Evolutionary conservation across 2,888 invertebrate genomes (phyloP), one percentile per base, ranked within the genome.

Genomic region (Lasioglossum malachurum): DNA sequence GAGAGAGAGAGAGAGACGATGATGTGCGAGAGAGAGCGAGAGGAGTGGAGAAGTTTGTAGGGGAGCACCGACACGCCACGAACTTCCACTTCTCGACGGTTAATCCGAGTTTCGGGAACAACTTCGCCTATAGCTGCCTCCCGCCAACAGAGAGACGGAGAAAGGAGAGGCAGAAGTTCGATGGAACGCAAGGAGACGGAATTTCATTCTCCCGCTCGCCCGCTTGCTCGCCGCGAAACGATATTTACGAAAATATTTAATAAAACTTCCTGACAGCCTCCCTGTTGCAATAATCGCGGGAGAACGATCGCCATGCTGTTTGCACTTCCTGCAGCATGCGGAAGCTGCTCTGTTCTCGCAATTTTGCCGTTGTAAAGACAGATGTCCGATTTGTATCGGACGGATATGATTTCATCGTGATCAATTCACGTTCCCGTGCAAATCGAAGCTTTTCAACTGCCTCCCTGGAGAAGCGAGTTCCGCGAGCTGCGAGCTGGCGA

Each of bases 21-120:
- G 27, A 27, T 14, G 60, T 4, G 27, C 14, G 80, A 60, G 31
- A 19, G 23, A 3, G 19, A 76, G 31, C 77, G 71, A 64, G 82
- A 76, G 53, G 44, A 31, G 31, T 16, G 78, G 81, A 78, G 83
- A 90, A 90, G 73, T 90, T 90, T 69, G 60, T 35, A 53, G 46
- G 79, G 71, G 75, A 83, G 73, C 79, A 80, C 82, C 76, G 72
- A 83, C 73, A 82, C 88, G 82, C 84, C 77, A 19, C 82, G 79
- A 91, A 91, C 87, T 91, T 92, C 87, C 83, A 90, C 87, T 87
- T 87, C 89, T 85, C 90, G 86, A 86, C 84, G 89, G 92, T 92
- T 92, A 92, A 93, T 93, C 90, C 90, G 90, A 93, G 92, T 92
- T 93, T 92, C 86, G 88, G 89, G 91, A 91, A 87, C 91, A 89